These are phyloP conservation scores for Asteroscopus sphinx DNA, from an alignment of 2,888 invertebrate genomes.

Conservation along the genomic window DNA sequence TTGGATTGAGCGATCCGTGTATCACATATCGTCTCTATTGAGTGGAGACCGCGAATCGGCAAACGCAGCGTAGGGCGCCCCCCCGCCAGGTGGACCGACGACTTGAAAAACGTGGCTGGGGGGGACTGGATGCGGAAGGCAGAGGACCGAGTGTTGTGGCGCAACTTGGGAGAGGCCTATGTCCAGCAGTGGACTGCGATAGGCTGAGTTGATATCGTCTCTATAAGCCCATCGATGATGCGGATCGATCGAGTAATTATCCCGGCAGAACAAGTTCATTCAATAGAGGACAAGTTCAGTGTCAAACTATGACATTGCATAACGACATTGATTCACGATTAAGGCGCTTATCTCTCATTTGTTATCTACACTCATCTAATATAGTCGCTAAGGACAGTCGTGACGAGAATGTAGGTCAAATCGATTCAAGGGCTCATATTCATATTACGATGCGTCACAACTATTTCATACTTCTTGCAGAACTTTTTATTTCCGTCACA, in stretches of 20 bases:
- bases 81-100: too few relatives aligned
- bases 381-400: conserved; percentile 57
- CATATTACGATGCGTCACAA: conserved; percentile 17
- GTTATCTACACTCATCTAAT: conserved; percentile 63
- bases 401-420: conserved; percentile 46
- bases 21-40: conserved; percentile 25
- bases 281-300: conserved; percentile 65
- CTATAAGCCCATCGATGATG: conserved; percentile 23
- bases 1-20: conserved; percentile 7
- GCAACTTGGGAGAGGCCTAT: too few relatives aligned
- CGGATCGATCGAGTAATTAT: conserved; percentile 36
- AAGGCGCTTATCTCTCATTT: conserved; percentile 64
- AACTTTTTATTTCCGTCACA: conserved; percentile 9
- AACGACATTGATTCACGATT: conserved; percentile 66
- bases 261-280: conserved; percentile 34
- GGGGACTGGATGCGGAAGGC: too few relatives aligned
- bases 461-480: conserved; percentile 36
- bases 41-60: too few relatives aligned
- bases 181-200: too few relatives aligned
- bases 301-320: conserved; percentile 57
- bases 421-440: conserved; percentile 35
- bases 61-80: too few relatives aligned
- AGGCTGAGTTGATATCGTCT: too few relatives aligned
- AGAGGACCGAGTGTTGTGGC: too few relatives aligned
- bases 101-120: too few relatives aligned